A percentile compares a stretch with the other conserved stretches of the same genome.
phyloP scores from a whole-genome alignment of 1,140 invertebrate genomes.

The Drosophila repleta region DNA sequence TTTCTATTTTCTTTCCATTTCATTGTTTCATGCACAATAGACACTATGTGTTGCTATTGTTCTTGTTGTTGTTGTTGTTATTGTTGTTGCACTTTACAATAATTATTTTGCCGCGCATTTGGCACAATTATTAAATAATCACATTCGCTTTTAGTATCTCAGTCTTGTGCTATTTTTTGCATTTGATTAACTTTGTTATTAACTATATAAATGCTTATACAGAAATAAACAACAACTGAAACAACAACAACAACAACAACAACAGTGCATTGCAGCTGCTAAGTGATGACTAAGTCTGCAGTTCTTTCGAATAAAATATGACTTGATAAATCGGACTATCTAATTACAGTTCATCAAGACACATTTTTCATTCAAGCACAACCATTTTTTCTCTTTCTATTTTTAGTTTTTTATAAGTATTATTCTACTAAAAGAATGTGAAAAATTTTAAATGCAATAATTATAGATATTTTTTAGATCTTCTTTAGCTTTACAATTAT shows the following conservation, averaged over 20 bases:
- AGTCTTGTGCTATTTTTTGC: slow-evolving; percentile 67
- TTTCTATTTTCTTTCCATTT: slow-evolving; percentile 21
- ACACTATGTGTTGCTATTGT: slow-evolving; percentile 27
- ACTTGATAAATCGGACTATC: slow-evolving; percentile 56
- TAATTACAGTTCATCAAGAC: slow-evolving; percentile 29
- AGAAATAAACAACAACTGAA: slow-evolving; percentile 30
- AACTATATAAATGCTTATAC: slow-evolving; percentile 48
- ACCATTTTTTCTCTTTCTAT: not conserved
- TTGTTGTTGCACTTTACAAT: slow-evolving; percentile 34
- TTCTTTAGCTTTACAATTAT: no score
- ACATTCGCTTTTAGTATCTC: slow-evolving; percentile 56
- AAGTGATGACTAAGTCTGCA: slow-evolving; percentile 52
- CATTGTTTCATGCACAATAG: slow-evolving; percentile 55
- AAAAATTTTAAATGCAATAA: no score
- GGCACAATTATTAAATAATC: slow-evolving; percentile 81
- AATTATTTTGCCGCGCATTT: slow-evolving; percentile 77
- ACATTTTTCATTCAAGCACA: slow-evolving; percentile 13
- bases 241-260: slow-evolving; percentile 3
- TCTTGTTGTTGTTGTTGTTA: slow-evolving; percentile 17
- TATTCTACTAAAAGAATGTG: not conserved
- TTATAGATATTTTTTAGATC: no score
- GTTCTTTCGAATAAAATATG: slow-evolving; percentile 52
- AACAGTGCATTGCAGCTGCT: slow-evolving; percentile 15
- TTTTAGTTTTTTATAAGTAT: not conserved
- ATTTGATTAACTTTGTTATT: slow-evolving; percentile 75